A percentile compares a stretch with the other conserved stretches of the same genome.
phyloP scores from a whole-genome alignment of 1,140 invertebrate genomes.

The Lepidurus arcticus region DNA sequence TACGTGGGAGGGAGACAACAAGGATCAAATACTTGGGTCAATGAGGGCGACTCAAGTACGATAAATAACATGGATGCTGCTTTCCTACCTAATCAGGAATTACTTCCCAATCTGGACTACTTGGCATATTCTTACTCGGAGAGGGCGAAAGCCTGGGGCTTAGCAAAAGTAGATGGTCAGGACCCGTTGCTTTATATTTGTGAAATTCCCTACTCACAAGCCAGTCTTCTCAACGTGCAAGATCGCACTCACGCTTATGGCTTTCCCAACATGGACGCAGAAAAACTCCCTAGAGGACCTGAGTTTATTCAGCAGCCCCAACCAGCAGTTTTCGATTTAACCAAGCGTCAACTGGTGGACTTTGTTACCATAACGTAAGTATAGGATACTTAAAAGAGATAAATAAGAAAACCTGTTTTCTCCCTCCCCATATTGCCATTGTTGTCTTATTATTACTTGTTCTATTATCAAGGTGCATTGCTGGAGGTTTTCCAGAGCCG shows the following conservation, averaged over 20 bases:
- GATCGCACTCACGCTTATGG: slow-evolving; percentile 79
- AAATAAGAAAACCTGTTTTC: too few species aligned
- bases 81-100: slow-evolving; percentile 60
- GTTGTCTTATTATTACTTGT: slow-evolving; percentile 34
- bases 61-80: slow-evolving; percentile 73
- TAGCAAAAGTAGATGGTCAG: slow-evolving; percentile 68
- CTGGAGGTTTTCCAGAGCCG: slow-evolving; percentile 81
- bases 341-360: slow-evolving; percentile 61
- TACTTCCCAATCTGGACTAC: slow-evolving; percentile 50
- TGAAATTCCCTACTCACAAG: slow-evolving; percentile 63
- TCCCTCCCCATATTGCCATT: background rate
- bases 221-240: slow-evolving; percentile 58
- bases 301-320: slow-evolving; percentile 79
- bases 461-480: slow-evolving; percentile 58
- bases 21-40: slow-evolving; percentile 69
- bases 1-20: slow-evolving; percentile 71
- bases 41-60: slow-evolving; percentile 71
- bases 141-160: slow-evolving; percentile 69
- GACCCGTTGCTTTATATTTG: slow-evolving; percentile 79
- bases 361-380: slow-evolving; percentile 63
- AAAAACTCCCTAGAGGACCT: slow-evolving; percentile 75
- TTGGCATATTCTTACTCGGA: slow-evolving; percentile 48
- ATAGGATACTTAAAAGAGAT: slow-evolving; percentile 36
- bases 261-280: slow-evolving; percentile 62
- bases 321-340: slow-evolving; percentile 73